Evolutionary conservation across 2,888 invertebrate genomes (phyloP).

Genomic region (Drosophila koepferae): DNA sequence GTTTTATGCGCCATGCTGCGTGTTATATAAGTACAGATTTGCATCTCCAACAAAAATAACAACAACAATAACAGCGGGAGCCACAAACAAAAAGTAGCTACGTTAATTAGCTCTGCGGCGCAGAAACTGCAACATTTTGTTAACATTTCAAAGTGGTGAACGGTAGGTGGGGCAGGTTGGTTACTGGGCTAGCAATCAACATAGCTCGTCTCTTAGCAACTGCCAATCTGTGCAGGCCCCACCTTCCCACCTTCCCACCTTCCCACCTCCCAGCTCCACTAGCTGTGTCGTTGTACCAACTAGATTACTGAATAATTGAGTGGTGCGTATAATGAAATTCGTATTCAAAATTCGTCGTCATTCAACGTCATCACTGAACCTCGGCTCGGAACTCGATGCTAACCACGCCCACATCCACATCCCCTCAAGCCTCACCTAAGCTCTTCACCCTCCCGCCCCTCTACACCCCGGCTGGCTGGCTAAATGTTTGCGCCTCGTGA

Average conservation of each 20-base stretch:
- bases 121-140: conserved; percentile 70
- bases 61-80: conserved; percentile 25
- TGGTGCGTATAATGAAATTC: conserved; percentile 78
- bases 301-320: conserved; percentile 80
- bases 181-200: conserved; percentile 29
- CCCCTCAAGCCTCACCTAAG: not conserved
- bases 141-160: conserved; percentile 54
- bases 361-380: conserved; percentile 57
- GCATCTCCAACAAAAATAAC: conserved; percentile 13
- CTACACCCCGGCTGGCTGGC: conserved; percentile 17
- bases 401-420: conserved; percentile 11
- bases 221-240: not conserved
- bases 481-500: conserved; percentile 62
- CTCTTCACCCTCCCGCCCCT: no score
- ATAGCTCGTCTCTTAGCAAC: conserved; percentile 18
- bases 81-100: conserved; percentile 39
- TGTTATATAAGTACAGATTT: conserved; percentile 34
- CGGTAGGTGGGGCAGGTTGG: not conserved
- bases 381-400: conserved; percentile 1
- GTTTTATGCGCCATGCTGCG: conserved; percentile 26
- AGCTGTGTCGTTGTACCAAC: conserved; percentile 32
- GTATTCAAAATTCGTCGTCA: conserved; percentile 80
- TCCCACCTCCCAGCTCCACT: not conserved
- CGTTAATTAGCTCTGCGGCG: conserved; percentile 54
- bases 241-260: not conserved